A percentile compares a stretch with the other conserved stretches of the same genome.
phyloP scores from a whole-genome alignment of 2,888 invertebrate genomes.

The Scaptodrosophila latifasciaeformis region DNA sequence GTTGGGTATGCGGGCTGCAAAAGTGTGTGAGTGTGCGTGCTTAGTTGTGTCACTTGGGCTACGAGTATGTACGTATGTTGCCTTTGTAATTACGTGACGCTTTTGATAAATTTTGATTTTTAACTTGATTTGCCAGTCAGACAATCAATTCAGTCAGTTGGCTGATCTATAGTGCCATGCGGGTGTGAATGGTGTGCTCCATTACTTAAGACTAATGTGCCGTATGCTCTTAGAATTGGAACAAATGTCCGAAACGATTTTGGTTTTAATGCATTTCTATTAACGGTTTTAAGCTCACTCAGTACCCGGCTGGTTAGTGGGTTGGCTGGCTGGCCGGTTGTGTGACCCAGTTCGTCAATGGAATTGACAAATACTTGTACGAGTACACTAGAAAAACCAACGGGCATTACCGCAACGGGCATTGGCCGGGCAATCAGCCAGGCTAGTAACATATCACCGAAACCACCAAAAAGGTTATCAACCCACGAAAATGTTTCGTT shows the following conservation, averaged over 20 bases:
- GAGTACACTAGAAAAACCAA: neutral
- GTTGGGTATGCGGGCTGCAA: slow-evolving; percentile 8
- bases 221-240: slow-evolving; percentile 62
- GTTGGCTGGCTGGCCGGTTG: slow-evolving; percentile 27
- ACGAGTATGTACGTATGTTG: no score
- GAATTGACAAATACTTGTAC: slow-evolving; percentile 57
- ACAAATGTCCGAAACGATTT: slow-evolving; percentile 41
- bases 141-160: neutral
- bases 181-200: no score
- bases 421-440: slow-evolving; percentile 6
- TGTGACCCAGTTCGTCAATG: slow-evolving; percentile 60
- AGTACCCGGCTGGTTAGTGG: slow-evolving; percentile 11
- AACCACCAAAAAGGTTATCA: slow-evolving; percentile 46
- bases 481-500: slow-evolving; percentile 44
- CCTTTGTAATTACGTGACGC: slow-evolving; percentile 62
- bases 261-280: slow-evolving; percentile 63
- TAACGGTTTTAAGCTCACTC: slow-evolving; percentile 44
- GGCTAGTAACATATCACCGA: neutral
- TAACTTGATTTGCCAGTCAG: slow-evolving; percentile 46
- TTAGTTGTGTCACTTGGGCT: slow-evolving; percentile 38
- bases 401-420: neutral
- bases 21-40: slow-evolving; percentile 12
- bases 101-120: slow-evolving; percentile 63
- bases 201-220: slow-evolving; percentile 60
- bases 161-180: neutral